Base-by-base conservation (phyloP, 1,140 invertebrate species). In the Bursaphelenchus mucronatus region DNA sequence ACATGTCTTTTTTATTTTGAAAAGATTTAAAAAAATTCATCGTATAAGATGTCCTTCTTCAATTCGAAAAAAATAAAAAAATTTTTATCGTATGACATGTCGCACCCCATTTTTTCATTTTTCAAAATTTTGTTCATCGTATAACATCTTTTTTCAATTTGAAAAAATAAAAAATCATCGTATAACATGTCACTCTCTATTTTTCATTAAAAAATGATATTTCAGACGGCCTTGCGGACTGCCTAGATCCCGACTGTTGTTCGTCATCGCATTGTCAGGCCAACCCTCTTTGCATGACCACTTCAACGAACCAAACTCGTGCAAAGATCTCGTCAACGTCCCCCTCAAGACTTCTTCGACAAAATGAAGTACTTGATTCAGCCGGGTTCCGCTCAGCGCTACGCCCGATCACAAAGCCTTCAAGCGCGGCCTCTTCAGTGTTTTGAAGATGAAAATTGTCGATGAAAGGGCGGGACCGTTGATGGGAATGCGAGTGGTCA, bases 231-330 rank as follows among this genome's bases (percentile, higher is more conserved):
- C 86, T 97, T 55, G 87, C 89, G 41, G 94, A 98, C 83, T 98
- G 95, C 81, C 90, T 94, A 80, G 95, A 98, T 85, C 91, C 92
- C 0, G 94, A 97, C 84, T 98, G 95, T 83, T 98, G 95, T 82
- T 86, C 87, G 51, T 88, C 87, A 78, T 83, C 87, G 43, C 85
- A 87, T 2, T 98, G 94, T 82, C 0, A 90, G 90, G 3, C 92
- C 30, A 67, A 72, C 61, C 53, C 73, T 41, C 50, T 76, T 11
- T 75, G 73, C 61, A 41, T 70, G 13, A 61, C 43, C 21, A 39
- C 62, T 0, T 84, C 96, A 7, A 83, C 92, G 51, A 94, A 94
- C 83, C 92, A 96, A 78, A 90, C 92, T 0, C 92, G 92, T 0
- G 90, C 92, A 15, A 91, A 94, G 66, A 94, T 92, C 0, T 92